phyloP scores from a whole-genome alignment of 2,888 invertebrate genomes.

The Nemotelus pantherinus region DNA sequence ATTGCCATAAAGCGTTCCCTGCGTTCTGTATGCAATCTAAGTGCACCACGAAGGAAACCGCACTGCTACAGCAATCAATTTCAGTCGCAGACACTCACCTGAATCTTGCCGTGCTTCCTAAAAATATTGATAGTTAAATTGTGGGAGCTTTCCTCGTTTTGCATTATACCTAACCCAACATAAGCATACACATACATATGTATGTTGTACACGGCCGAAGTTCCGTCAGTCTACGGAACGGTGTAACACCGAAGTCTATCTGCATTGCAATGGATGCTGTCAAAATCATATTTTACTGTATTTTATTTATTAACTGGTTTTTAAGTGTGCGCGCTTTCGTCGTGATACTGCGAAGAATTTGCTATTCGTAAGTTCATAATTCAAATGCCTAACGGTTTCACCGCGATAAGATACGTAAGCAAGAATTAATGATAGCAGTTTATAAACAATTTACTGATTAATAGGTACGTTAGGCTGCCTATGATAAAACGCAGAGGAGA shows the following conservation, averaged over 20 bases:
- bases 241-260: not conserved
- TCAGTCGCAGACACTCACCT: constrained; percentile 32
- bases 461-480: constrained; percentile 1
- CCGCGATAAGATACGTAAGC: constrained; percentile 11
- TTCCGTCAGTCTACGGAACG: not conserved
- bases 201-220: not conserved
- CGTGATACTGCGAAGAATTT: constrained; percentile 5
- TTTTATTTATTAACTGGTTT: constrained; percentile 41
- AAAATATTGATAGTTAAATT: constrained; percentile 32
- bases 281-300: constrained; percentile 39
- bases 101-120: constrained; percentile 16
- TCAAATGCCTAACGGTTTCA: constrained; percentile 27
- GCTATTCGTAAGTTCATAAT: constrained; percentile 31
- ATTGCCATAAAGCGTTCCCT: constrained; percentile 49
- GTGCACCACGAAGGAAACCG: constrained; percentile 41
- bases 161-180: not conserved
- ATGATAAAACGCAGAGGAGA: not conserved
- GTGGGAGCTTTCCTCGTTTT: constrained; percentile 38
- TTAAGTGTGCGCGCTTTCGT: constrained; percentile 17
- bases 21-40: constrained; percentile 38
- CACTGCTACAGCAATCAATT: constrained; percentile 38
- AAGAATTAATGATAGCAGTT: constrained; percentile 32
- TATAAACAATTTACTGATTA: constrained; percentile 29
- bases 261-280: constrained; percentile 25
- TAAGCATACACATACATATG: not conserved